phyloP scores from a whole-genome alignment of 2,113 vertebrate species.

The Megatriorchis doriae region DNA sequence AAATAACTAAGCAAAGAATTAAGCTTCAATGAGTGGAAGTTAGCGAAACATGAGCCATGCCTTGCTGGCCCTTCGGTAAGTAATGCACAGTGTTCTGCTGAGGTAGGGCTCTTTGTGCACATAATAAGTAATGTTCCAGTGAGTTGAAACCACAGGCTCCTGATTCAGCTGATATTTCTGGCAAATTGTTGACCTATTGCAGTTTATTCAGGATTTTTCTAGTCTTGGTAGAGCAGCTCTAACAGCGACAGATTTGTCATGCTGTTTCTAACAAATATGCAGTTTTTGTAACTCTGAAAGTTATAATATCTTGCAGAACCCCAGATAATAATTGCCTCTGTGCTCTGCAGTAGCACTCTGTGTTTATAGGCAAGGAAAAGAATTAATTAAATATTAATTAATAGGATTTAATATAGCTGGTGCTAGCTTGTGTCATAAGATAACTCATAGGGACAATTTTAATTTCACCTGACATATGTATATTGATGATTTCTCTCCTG shows the following conservation, averaged over 20 bases:
- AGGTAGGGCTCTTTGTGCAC: background rate
- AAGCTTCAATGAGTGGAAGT: background rate
- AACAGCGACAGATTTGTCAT: slow-evolving; percentile 25
- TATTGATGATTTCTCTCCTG: background rate
- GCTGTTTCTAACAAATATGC: slow-evolving; percentile 15
- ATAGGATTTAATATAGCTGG: background rate
- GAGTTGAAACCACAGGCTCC: slow-evolving; percentile 31
- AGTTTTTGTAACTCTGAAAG: background rate
- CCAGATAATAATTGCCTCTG: background rate
- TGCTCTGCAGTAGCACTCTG: background rate
- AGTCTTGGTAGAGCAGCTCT: slow-evolving; percentile 4
- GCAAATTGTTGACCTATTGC: slow-evolving; percentile 50
- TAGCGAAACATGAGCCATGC: background rate
- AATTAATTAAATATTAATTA: slow-evolving; percentile 39
- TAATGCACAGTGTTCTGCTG: slow-evolving; percentile 17
- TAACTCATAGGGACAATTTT: slow-evolving; percentile 23
- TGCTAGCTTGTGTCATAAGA: background rate
- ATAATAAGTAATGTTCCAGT: background rate
- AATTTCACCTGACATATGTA: background rate
- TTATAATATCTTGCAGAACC: background rate
- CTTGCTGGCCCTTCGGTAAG: background rate
- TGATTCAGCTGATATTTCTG: slow-evolving; percentile 60
- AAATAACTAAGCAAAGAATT: background rate
- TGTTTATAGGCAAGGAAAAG: slow-evolving; percentile 5
- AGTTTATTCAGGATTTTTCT: slow-evolving; percentile 34